Base-by-base conservation (phyloP, 2,888 invertebrate genomes). In the Macaria liturata region DNA sequence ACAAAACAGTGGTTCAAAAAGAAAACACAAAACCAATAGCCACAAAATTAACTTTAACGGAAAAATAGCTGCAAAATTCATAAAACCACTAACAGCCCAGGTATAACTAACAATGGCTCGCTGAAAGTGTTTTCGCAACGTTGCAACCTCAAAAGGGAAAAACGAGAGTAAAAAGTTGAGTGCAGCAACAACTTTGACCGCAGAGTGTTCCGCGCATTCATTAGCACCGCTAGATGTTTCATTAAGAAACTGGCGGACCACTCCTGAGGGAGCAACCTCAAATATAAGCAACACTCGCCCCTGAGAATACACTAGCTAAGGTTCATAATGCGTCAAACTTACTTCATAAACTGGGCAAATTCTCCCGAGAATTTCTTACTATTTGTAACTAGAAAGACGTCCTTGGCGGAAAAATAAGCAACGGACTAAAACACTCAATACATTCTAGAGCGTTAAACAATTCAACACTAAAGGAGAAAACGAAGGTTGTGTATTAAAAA, bases 201-300 rank as follows among this genome's bases (percentile, higher is more conserved):
- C 37, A 43, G 58, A 63, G 62, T 54, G 58, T 53, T 57, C 56
- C 44, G 61, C 48, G 57, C 62, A 54, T 65, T 64, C 59, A 69
- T 64, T 65, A 62, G 64, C 57, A 46, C 49, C 54, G 50, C 57
- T 62, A 46, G 62, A 63, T 63, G 56, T 67, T 60, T 69, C 59
- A 65, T 67, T 65, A 69, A 64, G 58, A 61, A 61, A 59, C 54
- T 48, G 9, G 31, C 34, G 34, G 34, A 37, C 45, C 40, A n/a
- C 40, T 46, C 57, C 45, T 9, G 40, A 31, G 46, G 30, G 47
- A 46, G 34, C 7, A 37, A 37, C 1, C 7, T 37, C 4, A 37
- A 37, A 7, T 37, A 37, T 2, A 37, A 37, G 34, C 34, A 37
- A 37, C 34, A 37, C 34, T 37, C 20, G 20, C 34, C 34, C 34